phyloP scores from a whole-genome alignment of 2,888 invertebrate species.

The Epsilonema sp. region DNA sequence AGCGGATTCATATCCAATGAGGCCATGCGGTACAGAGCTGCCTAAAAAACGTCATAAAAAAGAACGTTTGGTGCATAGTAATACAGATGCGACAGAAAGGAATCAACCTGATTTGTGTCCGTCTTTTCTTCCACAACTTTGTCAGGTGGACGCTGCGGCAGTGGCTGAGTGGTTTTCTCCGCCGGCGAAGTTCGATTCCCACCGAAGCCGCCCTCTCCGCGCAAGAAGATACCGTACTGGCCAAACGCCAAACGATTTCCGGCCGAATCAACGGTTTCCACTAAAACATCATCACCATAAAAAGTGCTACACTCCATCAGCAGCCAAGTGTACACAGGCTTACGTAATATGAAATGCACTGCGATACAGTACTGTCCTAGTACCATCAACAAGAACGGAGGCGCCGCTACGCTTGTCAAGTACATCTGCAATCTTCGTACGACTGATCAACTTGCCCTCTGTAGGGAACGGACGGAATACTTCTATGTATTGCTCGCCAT shows the following conservation, averaged over 20 bases:
- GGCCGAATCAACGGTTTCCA: constrained; percentile 46
- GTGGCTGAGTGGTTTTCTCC: constrained; percentile 43
- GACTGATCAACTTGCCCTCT: constrained; percentile 41
- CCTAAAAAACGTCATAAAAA: constrained; percentile 31
- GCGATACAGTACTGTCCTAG: no score
- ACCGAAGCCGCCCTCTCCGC: constrained; percentile 70
- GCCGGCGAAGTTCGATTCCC: constrained; percentile 48
- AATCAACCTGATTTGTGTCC: constrained; percentile 63
- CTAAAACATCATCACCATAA: constrained; percentile 38
- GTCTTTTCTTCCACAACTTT: constrained; percentile 52
- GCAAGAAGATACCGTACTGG: constrained; percentile 54
- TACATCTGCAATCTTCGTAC: constrained; percentile 51
- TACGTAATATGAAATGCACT: no score
- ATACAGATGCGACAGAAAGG: no score
- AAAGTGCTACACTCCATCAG: no score
- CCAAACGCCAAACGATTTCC: constrained; percentile 51
- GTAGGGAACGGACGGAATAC: constrained; percentile 45
- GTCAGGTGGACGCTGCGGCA: constrained; percentile 61
- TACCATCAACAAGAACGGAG: constrained; percentile 52
- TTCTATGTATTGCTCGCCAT: constrained; percentile 91
- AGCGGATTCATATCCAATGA: constrained; percentile 80
- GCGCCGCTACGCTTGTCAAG: constrained; percentile 90
- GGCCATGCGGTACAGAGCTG: constrained; percentile 48
- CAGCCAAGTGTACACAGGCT: no score
- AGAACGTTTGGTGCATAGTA: no score